Conservation (phyloP, 2,888 invertebrate species). For the Merodon equestris region DNA sequence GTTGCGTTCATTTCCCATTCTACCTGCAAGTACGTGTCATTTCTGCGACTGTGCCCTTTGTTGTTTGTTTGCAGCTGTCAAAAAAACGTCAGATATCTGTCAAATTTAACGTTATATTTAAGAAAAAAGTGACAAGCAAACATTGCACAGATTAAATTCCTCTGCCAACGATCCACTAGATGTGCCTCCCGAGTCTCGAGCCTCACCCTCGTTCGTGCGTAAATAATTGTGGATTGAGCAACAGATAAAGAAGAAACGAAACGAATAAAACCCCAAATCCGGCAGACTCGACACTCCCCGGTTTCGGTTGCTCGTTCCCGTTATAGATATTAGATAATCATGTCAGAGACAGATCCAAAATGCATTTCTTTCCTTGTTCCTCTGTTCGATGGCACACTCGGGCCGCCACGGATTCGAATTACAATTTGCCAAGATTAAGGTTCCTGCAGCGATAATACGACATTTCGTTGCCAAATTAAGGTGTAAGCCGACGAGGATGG, state of each 20-base stretch:
- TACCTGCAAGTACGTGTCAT: too few relatives aligned
- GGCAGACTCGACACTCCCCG: slow-evolving; percentile 45
- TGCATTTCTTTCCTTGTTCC: slow-evolving; percentile 13
- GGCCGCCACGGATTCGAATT: slow-evolving; percentile 14
- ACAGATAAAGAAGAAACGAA: background rate
- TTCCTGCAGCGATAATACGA: slow-evolving; percentile 52
- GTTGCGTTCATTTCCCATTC: too few relatives aligned
- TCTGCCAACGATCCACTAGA: slow-evolving; percentile 16
- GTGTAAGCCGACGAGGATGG: slow-evolving; percentile 46
- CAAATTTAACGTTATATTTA: too few relatives aligned
- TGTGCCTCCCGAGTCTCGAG: slow-evolving; percentile 31
- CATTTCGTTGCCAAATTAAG: slow-evolving; percentile 65
- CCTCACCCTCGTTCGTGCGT: slow-evolving; percentile 51
- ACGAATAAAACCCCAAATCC: background rate
- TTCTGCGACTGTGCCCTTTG: too few relatives aligned
- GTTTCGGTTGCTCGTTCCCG: slow-evolving; percentile 35
- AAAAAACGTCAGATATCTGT: too few relatives aligned
- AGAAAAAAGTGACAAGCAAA: too few relatives aligned
- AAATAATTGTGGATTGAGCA: slow-evolving; percentile 22
- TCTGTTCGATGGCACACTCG: slow-evolving; percentile 26
- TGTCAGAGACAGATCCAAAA: slow-evolving; percentile 41
- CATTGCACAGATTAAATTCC: too few relatives aligned
- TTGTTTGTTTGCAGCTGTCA: too few relatives aligned
- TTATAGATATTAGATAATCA: slow-evolving; percentile 65
- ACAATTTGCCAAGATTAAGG: slow-evolving; percentile 53